phyloP scores from a whole-genome alignment of 2,888 invertebrate genomes.

The Pomacea canaliculata region DNA sequence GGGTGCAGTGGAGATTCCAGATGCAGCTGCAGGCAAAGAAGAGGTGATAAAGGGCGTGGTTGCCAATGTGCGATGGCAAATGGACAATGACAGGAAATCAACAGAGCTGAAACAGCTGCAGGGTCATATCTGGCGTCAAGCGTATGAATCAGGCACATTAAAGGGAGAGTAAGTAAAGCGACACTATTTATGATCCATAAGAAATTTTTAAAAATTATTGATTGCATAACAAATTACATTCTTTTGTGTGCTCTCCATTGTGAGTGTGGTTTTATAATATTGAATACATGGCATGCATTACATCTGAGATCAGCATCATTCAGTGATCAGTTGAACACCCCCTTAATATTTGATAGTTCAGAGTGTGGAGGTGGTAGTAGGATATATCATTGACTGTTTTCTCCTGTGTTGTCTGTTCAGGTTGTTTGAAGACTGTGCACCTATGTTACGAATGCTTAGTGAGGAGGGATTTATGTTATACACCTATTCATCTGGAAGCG shows the following conservation, averaged over 20 bases:
- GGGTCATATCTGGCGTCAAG: constrained; percentile 89
- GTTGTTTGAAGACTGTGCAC: constrained; percentile 87
- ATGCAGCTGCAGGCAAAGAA: constrained; percentile 53
- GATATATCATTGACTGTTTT: too few species aligned
- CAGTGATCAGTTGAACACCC: too few species aligned
- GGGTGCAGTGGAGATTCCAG: constrained; percentile 70
- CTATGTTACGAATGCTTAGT: constrained; percentile 81
- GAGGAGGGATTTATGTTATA: constrained; percentile 79
- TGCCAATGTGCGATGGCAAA: constrained; percentile 83
- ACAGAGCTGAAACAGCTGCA: constrained; percentile 88
- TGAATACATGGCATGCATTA: not conserved
- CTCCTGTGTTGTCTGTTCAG: constrained; percentile 72
- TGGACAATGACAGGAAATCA: constrained; percentile 84
- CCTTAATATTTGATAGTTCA: too few species aligned
- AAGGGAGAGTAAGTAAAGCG: constrained; percentile 86
- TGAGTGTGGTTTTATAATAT: not conserved
- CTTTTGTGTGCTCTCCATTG: not conserved
- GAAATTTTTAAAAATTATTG: not conserved
- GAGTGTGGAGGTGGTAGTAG: too few species aligned
- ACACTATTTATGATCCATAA: too few species aligned
- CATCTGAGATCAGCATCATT: not conserved
- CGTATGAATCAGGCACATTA: constrained; percentile 82
- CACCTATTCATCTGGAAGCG: constrained; percentile 92
- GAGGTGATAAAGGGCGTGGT: constrained; percentile 76
- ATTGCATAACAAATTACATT: not conserved